Conservation (phyloP, 2,888 invertebrate genomes). For the Parthenolecanium corni region DNA sequence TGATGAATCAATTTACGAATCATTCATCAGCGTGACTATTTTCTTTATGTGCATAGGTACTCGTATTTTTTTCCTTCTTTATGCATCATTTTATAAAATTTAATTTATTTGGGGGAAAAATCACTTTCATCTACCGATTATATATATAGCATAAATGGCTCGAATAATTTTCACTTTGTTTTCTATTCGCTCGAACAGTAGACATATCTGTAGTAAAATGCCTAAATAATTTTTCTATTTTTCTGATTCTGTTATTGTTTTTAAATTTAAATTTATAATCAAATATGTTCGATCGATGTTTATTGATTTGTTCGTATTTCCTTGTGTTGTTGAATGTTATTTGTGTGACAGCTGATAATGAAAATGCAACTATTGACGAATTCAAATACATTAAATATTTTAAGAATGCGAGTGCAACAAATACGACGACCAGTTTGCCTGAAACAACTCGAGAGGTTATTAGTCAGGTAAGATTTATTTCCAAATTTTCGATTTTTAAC, state of each 20-base stretch:
- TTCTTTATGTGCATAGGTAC: conserved; percentile 15
- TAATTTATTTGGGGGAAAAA: not conserved
- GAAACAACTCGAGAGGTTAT: not conserved
- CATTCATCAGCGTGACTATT: conserved; percentile 23
- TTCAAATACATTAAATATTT: conserved; percentile 7
- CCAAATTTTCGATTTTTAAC: not conserved
- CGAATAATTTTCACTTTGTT: conserved; percentile 6
- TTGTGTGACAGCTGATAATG: not conserved
- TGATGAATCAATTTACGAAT: conserved; percentile 21
- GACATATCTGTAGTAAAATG: too few relatives aligned
- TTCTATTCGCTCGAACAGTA: too few relatives aligned
- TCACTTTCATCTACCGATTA: conserved; percentile 17
- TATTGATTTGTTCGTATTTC: conserved; percentile 10
- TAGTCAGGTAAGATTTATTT: conserved; percentile 4
- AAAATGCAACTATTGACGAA: not conserved
- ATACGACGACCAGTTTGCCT: not conserved
- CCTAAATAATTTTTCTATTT: too few relatives aligned
- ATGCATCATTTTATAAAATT: too few relatives aligned
- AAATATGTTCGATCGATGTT: conserved; percentile 7
- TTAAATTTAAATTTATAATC: too few relatives aligned
- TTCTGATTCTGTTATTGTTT: too few relatives aligned
- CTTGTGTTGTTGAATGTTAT: not conserved
- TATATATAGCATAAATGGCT: conserved; percentile 5
- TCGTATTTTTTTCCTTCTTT: too few relatives aligned
- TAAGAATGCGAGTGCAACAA: not conserved